Percentiles rank a stretch among this genome's conserved stretches.
These are phyloP conservation scores for Phalloptychus januarius DNA, from an alignment of 2,797 vertebrate species.

Conservation along the genomic window DNA sequence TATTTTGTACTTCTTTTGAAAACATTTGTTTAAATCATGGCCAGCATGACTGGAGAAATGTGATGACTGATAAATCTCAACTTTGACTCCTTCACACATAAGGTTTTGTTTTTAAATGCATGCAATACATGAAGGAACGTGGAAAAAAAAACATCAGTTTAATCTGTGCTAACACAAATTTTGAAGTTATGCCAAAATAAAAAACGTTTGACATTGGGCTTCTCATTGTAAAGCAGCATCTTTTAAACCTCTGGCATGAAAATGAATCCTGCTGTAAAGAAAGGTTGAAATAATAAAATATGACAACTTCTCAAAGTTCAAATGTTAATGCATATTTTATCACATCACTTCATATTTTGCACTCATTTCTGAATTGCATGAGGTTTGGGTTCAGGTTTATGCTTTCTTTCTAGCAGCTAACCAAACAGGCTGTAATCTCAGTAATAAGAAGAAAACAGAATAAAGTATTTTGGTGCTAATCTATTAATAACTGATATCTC, in stretches of 20 bases:
- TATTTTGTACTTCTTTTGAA: neutral
- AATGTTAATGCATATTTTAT: neutral
- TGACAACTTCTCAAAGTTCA: neutral
- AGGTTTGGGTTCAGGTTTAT: neutral
- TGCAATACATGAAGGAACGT: neutral
- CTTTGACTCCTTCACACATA: neutral
- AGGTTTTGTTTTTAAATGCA: neutral
- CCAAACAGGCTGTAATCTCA: neutral
- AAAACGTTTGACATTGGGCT: neutral
- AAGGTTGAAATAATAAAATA: neutral
- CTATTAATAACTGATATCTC: neutral
- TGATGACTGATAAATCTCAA: neutral
- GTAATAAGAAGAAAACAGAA: neutral
- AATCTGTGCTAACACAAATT: neutral
- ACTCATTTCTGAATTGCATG: neutral
- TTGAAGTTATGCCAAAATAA: neutral
- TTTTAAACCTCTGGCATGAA: neutral
- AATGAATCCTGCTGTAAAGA: neutral
- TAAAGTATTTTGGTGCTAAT: slow-evolving; percentile 21
- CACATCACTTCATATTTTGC: neutral
- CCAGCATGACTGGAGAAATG: neutral
- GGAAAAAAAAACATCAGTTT: neutral
- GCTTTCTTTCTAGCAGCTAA: slow-evolving; percentile 16
- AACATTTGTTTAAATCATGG: neutral
- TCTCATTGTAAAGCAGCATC: neutral